Base-by-base conservation (phyloP, 2,797 vertebrate genomes). In the Sarcoramphus papa region DNA sequence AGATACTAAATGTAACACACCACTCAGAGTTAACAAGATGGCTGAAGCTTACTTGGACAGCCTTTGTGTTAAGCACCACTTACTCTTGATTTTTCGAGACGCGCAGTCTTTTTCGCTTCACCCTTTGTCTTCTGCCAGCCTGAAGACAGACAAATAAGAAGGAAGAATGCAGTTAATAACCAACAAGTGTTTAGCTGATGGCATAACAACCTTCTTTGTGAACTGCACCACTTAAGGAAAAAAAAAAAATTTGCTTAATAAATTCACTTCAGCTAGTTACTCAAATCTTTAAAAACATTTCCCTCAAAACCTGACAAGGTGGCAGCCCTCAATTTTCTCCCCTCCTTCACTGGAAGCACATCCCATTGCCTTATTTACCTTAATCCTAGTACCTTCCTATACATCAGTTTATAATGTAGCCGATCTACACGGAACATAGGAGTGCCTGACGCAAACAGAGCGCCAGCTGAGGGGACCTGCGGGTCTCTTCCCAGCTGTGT, bases 121-220 rank as follows among this genome's bases (percentile, higher is more conserved):
- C 11, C 9, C 9, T 41, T 9, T 19, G 3, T 40, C 60, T 28
- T 45, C 53, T 41, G 53, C 20, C 21, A 57, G 10, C 5, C 57
- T 76, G 9, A 12, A 78, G 5, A 21, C 1, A 63, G 7, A 14
- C 4, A 43, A 51, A 45, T 0, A 7, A 41, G 2, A 28, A 70
- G 4, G 1, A 41, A 51, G 35, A 30, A 30, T 0, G 0, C 2
- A 7, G 22, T 90, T 28, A 69, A 2, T 17, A 68, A 17, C 8
- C 12, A 35, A 9, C 3, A 8, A 54, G 8, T 1, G 16, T 14
- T 37, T 8, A 30, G 15, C 15, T 22, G 9, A 17, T 0, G 1
- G 6, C 2, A 0, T 2, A 31, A 41, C 3, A 6, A 10, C 16
- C 1, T 27, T 24, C 9, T 17, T 12, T 4, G 3, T 3, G 2